phyloP scores from a whole-genome alignment of 2,113 vertebrate genomes.

The Cairina moschata region DNA sequence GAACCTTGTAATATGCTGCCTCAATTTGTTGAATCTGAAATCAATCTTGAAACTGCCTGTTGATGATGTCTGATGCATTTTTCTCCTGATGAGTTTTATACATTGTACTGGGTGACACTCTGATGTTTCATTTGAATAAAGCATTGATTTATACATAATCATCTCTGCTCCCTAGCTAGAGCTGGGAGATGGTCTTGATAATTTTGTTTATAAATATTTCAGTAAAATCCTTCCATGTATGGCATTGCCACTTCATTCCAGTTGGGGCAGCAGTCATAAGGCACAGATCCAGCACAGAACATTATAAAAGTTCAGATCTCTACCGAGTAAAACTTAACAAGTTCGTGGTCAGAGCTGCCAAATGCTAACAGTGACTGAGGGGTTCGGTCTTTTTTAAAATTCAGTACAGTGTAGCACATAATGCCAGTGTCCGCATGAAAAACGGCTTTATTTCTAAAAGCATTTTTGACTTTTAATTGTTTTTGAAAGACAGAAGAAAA shows the following conservation, averaged over 20 bases:
- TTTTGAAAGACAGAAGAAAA: background rate
- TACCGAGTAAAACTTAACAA: background rate
- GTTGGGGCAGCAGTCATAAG: background rate
- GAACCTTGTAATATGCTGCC: background rate
- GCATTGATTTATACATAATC: background rate
- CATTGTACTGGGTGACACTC: background rate
- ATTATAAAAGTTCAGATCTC: background rate
- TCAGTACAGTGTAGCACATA: background rate
- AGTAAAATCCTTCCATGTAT: background rate
- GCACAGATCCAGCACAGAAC: background rate
- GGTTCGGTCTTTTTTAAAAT: background rate
- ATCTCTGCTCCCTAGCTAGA: background rate
- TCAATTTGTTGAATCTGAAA: background rate
- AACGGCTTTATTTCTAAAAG: background rate
- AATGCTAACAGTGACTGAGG: background rate
- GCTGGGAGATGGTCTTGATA: background rate
- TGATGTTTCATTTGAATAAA: background rate
- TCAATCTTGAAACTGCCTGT: background rate
- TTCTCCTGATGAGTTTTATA: background rate
- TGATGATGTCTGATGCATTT: background rate
- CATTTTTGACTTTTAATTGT: background rate
- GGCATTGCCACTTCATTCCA: background rate
- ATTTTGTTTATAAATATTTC: background rate
- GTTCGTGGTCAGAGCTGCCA: background rate
- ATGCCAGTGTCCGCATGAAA: background rate